Conservation (phyloP, 2,888 invertebrate species). For the Odontocolon sp. region DNA sequence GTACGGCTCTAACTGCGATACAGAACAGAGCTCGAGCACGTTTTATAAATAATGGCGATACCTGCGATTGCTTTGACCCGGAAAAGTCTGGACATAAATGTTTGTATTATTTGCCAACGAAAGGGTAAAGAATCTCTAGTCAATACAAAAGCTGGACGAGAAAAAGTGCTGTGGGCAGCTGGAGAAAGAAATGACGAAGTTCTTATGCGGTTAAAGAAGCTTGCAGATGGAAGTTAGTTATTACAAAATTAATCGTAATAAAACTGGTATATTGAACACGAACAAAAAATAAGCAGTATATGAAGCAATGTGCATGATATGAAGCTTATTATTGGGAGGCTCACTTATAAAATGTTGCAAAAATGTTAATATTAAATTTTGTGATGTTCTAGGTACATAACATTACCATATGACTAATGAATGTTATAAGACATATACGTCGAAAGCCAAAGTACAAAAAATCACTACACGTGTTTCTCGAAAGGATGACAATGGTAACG, state of each 20-base stretch:
- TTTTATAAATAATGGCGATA: neutral
- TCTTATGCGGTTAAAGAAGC: neutral
- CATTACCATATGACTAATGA: conserved; percentile 38
- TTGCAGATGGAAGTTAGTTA: neutral
- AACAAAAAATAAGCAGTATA: no score
- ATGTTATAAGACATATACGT: conserved; percentile 32
- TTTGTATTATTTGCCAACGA: conserved; percentile 36
- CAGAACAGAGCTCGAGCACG: no score
- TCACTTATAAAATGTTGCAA: neutral
- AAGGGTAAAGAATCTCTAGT: neutral
- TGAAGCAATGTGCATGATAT: no score
- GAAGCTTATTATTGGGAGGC: neutral
- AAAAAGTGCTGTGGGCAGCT: conserved; percentile 35
- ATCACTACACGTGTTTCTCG: neutral
- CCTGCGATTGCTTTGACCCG: neutral
- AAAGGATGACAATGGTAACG: neutral
- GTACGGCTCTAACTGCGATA: no score
- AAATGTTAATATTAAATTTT: neutral
- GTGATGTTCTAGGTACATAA: conserved; percentile 17
- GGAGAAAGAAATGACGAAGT: neutral
- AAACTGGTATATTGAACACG: no score
- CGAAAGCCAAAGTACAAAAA: conserved; percentile 23
- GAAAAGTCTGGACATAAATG: neutral
- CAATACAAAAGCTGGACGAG: conserved; percentile 18
- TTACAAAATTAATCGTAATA: neutral